These are phyloP conservation scores for Trematomus loennbergii DNA, from an alignment of 2,113 vertebrate genomes.

Conservation along the genomic window DNA sequence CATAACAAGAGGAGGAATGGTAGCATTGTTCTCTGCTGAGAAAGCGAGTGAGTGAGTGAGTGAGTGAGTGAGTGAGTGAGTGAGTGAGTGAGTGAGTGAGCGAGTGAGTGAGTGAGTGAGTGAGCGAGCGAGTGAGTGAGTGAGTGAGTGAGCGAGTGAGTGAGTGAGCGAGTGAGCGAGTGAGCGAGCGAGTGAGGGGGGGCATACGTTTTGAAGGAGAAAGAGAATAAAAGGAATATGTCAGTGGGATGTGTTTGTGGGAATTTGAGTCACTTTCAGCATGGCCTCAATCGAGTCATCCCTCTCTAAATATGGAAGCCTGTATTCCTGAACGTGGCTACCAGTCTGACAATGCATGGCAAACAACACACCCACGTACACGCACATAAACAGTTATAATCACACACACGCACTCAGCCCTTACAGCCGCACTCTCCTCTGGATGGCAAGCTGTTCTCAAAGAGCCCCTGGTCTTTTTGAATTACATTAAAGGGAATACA, in stretches of 20 bases:
- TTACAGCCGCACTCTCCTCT: not conserved
- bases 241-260: not conserved
- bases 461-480: conserved; percentile 43
- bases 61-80: not conserved
- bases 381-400: not conserved
- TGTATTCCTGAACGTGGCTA: conserved; percentile 28
- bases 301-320: conserved; percentile 28
- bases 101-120: not conserved
- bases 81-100: too few species aligned
- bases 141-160: not conserved
- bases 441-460: conserved; percentile 26
- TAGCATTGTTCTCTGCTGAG: conserved; percentile 22
- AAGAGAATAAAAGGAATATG: not conserved
- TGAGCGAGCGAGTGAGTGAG: conserved; percentile 1
- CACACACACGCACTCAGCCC: not conserved
- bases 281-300: not conserved
- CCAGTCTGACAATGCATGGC: conserved; percentile 10
- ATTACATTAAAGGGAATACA: conserved; percentile 56
- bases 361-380: conserved; percentile 11
- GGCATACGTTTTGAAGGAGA: not conserved
- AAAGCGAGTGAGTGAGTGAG: conserved; percentile 1
- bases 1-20: conserved; percentile 40
- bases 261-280: conserved; percentile 29
- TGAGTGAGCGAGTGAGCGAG: not conserved
- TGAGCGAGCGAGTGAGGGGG: too few species aligned